Evolutionary conservation across 2,113 vertebrate genomes (phyloP), one percentile per base, ranked within the genome.

Genomic region (Alethe diademata): DNA sequence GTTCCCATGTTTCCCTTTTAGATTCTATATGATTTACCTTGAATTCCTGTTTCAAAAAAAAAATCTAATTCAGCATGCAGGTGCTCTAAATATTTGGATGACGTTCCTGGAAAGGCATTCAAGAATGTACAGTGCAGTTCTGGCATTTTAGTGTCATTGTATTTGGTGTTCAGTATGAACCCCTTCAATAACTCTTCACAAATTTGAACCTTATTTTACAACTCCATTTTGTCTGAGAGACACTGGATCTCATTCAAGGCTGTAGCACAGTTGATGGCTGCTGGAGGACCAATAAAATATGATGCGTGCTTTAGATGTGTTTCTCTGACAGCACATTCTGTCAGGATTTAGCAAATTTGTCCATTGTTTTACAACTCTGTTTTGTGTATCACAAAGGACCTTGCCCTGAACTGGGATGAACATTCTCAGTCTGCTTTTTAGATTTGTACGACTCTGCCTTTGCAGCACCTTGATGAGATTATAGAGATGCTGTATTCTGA

Each of bases 141-240:
- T 6, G 10, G 6, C 19, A 62, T 86, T 94, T 62, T 36, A 66
- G 54, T 20, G 31, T 9, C 10, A 28, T 19, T 31, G 31, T 7
- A 36, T 70, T 80, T 90, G 33, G 33, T 88, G 75, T 47, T 70
- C 43, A 47, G 26, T 33, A 33, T 25, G 33, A 94, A 28, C 2
- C 5, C 16, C 16, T 84, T 74, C 62, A 84, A 47, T 45, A 89
- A 43, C 35, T 75, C 29, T 87, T 81, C 57, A 67, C 50, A 94
- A 89, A 91, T 89, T 84, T 87, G 51, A 91, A 51, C 61, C 23
- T 94, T 67, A 45, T 84, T 95, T 95, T 80, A 89, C 47, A 78
- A 22, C 23, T 86, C 18, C 35, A 50, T 86, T 89, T 84, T 84
- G 14, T 42, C 47, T 50, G 74, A 57, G 38, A 81, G 35, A 18